Conservation (phyloP, 2,113 vertebrate genomes). For the Silurus asotus region DNA sequence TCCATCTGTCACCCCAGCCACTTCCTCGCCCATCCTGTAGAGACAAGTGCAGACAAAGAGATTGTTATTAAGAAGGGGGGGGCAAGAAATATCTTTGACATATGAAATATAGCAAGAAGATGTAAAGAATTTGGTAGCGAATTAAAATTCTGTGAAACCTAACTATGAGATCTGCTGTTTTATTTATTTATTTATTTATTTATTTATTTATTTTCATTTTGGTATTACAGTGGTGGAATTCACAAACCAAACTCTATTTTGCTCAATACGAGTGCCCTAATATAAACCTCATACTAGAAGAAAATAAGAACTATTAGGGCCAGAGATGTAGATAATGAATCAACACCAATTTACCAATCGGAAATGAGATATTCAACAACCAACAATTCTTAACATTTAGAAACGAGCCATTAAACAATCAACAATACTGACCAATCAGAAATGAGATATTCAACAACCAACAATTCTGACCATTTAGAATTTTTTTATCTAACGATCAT, state of each 20-base stretch:
- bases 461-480: no score
- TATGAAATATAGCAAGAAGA: neutral
- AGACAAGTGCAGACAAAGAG: neutral
- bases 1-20: constrained; percentile 79
- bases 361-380: no score
- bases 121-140: neutral
- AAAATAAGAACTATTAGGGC: no score
- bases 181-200: neutral
- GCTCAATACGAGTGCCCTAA: no score
- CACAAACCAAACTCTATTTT: neutral
- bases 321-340: no score
- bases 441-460: no score
- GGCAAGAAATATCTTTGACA: neutral
- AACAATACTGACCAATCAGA: no score
- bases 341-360: no score
- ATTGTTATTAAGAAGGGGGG: neutral
- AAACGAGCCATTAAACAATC: no score
- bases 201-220: neutral
- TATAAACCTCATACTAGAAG: no score
- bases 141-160: neutral
- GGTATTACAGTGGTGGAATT: neutral
- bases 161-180: neutral
- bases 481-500: no score
- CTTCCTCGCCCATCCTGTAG: constrained; percentile 89
- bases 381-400: no score